phyloP scores from a whole-genome alignment of 2,113 vertebrate genomes.

The Passer montanus region DNA sequence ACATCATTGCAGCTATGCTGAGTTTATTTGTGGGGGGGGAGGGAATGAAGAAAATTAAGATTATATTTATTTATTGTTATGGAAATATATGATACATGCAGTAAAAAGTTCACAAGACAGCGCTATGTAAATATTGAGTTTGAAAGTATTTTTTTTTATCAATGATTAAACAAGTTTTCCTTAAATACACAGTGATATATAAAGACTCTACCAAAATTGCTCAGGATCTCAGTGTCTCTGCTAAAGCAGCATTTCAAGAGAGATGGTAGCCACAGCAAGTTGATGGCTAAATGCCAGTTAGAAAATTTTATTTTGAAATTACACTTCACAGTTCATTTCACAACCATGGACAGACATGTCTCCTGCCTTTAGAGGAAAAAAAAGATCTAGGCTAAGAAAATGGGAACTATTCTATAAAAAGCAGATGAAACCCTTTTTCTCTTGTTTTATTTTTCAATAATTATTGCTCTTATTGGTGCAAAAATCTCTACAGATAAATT shows the following conservation, averaged over 20 bases:
- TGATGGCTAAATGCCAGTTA: neutral
- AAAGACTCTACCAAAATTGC: neutral
- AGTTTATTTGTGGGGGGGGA: neutral
- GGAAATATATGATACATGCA: neutral
- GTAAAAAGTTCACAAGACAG: neutral
- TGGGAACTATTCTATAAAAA: neutral
- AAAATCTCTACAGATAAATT: neutral
- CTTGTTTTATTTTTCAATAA: neutral
- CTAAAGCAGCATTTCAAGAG: neutral
- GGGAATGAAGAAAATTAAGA: neutral
- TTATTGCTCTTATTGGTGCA: neutral
- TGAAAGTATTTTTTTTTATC: neutral
- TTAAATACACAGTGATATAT: neutral
- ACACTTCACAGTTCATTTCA: neutral
- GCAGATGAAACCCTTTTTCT: accelerated
- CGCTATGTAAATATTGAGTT: neutral
- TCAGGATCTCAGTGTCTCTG: neutral
- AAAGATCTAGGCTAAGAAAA: neutral
- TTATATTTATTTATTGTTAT: neutral
- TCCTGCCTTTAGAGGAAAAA: neutral
- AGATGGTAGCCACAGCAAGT: neutral
- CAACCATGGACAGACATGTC: neutral
- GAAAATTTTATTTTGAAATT: neutral
- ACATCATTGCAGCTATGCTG: neutral
- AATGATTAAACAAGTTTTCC: neutral